Evolutionary conservation across 2,888 invertebrate genomes (phyloP).

Genomic region (Malthinus flaveolus): DNA sequence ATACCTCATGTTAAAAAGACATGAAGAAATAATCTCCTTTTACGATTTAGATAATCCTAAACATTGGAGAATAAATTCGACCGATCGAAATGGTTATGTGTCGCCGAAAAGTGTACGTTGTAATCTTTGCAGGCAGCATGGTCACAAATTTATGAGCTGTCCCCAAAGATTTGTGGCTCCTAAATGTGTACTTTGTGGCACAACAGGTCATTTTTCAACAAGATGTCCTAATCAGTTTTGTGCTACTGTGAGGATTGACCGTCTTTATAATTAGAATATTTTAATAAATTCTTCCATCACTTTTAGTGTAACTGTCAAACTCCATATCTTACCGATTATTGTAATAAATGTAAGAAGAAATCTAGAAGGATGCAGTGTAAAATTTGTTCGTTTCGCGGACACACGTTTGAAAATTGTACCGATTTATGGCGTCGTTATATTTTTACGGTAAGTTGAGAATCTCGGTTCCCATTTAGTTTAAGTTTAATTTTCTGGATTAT

Average conservation of each 20-base stretch:
- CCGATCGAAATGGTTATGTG: conserved; percentile 26
- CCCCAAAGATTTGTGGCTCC: conserved; percentile 53
- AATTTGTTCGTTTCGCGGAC: conserved; percentile 67
- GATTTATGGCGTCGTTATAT: conserved; percentile 78
- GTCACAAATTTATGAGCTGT: conserved; percentile 66
- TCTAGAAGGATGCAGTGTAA: conserved; percentile 59
- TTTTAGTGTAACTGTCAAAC: conserved; percentile 68
- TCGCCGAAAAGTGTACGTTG: conserved; percentile 56
- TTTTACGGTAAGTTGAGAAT: conserved; percentile 62
- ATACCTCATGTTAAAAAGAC: no score
- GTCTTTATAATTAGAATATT: conserved; percentile 8
- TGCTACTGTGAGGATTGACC: conserved; percentile 62
- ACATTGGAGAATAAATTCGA: conserved; percentile 58
- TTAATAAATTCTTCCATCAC: no score
- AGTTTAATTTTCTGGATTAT: conserved; percentile 31
- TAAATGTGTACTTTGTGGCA: conserved; percentile 71
- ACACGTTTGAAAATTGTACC: conserved; percentile 65
- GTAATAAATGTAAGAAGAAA: conserved; percentile 61
- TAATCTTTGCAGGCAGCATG: conserved; percentile 65
- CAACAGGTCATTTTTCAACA: conserved; percentile 64
- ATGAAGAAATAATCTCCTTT: no score
- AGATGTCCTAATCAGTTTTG: conserved; percentile 73
- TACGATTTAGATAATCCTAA: conserved; percentile 60
- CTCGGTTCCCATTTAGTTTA: no score
- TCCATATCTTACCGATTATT: conserved; percentile 61